phyloP scores from a whole-genome alignment of 2,113 vertebrate genomes.

The Hymenochirus boettgeri region DNA sequence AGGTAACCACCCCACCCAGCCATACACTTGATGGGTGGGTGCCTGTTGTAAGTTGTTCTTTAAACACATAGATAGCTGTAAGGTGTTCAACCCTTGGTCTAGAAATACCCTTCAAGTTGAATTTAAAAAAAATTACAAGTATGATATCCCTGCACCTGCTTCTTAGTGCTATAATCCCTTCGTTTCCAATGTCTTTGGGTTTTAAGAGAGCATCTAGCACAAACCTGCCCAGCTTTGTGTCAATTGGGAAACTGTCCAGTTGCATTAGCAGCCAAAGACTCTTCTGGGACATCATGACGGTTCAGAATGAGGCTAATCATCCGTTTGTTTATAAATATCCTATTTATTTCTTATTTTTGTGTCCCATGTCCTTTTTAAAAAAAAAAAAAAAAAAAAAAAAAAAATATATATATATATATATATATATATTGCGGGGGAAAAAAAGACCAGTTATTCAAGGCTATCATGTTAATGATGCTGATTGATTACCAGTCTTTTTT shows the following conservation, averaged over 20 bases:
- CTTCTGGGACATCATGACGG: not conserved
- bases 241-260: not conserved
- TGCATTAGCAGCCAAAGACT: conserved; percentile 5
- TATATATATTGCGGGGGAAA: too few relatives aligned
- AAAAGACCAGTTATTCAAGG: conserved; percentile 12
- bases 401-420: too few relatives aligned
- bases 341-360: conserved; percentile 39
- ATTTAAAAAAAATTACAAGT: not conserved
- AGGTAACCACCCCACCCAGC: too few relatives aligned
- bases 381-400: conserved; percentile 13
- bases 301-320: not conserved
- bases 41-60: too few relatives aligned
- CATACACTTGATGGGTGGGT: too few relatives aligned
- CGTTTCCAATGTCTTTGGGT: not conserved
- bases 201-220: not conserved
- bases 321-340: conserved; percentile 36
- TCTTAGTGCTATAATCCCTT: not conserved
- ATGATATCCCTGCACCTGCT: not conserved
- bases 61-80: too few relatives aligned
- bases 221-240: conserved; percentile 9
- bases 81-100: too few relatives aligned
- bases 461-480: not conserved
- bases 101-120: too few relatives aligned
- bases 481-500: conserved; percentile 21
- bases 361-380: conserved; percentile 33